Evolutionary conservation across 2,797 vertebrate species (phyloP).

Genomic region (Miichthys miiuy): DNA sequence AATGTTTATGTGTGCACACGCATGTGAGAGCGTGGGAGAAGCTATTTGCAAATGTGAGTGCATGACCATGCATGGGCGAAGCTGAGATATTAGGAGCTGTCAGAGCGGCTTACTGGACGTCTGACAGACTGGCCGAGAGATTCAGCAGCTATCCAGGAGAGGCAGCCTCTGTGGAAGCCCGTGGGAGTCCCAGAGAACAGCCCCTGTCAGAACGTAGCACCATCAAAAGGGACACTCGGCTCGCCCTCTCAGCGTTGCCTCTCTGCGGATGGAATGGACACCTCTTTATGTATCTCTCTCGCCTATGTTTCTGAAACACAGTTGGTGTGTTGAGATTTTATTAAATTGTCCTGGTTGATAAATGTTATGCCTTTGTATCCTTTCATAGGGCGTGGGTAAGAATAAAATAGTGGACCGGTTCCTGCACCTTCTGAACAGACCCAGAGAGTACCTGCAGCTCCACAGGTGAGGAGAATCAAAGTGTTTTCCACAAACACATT

Average conservation of each 20-base stretch:
- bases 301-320: background rate
- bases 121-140: constrained; percentile 41
- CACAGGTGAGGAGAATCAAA: constrained; percentile 88
- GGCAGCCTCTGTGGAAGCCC: constrained; percentile 26
- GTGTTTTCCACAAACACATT: background rate
- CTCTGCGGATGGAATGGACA: background rate
- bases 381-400: constrained; percentile 95
- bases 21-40: constrained; percentile 24
- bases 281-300: constrained; percentile 14
- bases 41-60: constrained; percentile 34
- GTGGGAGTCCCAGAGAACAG: constrained; percentile 52
- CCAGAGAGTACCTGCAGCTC: constrained; percentile 97
- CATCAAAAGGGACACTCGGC: constrained; percentile 44
- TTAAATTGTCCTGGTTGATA: background rate
- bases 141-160: constrained; percentile 22
- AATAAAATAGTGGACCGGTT: constrained; percentile 98
- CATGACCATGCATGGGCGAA: constrained; percentile 24
- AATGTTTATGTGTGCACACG: background rate
- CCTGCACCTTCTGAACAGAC: constrained; percentile 95
- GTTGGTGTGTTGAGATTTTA: background rate
- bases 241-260: constrained; percentile 9
- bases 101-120: constrained; percentile 33
- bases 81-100: constrained; percentile 55
- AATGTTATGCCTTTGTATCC: background rate
- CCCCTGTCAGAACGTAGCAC: constrained; percentile 48